Evolutionary conservation across 2,888 invertebrate genomes (phyloP).

Genomic region (Napeogenes inachia): DNA sequence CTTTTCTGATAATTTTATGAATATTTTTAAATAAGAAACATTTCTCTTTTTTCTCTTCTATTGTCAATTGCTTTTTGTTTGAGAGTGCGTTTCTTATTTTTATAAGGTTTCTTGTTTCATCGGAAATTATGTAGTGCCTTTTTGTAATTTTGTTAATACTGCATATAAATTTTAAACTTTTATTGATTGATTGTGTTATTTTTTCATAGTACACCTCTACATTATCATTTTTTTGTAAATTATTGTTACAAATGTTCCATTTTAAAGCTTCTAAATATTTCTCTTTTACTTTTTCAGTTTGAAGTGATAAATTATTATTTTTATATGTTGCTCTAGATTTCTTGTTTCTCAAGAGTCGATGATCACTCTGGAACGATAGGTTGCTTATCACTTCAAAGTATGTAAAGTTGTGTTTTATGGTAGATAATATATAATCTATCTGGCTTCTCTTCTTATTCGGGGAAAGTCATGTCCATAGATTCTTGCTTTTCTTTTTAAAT

Average conservation of each 20-base stretch:
- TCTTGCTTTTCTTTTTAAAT: constrained; percentile 26
- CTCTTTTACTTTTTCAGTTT: constrained; percentile 14
- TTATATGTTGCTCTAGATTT: constrained; percentile 19
- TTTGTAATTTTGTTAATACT: constrained; percentile 6
- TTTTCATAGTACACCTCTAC: constrained; percentile 19
- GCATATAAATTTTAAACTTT: constrained; percentile 10
- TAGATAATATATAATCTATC: constrained; percentile 19
- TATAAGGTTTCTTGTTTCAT: constrained; percentile 7
- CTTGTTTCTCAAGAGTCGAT: constrained; percentile 15
- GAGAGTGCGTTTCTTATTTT: not conserved
- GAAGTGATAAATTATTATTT: constrained; percentile 11
- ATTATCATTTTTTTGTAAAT: constrained; percentile 10
- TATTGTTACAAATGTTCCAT: not conserved
- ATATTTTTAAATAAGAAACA: constrained; percentile 16
- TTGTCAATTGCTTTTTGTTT: constrained; percentile 16
- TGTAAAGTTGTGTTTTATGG: constrained; percentile 9
- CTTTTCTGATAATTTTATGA: constrained; percentile 17
- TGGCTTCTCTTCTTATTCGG: constrained; percentile 19
- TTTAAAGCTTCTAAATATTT: constrained; percentile 12
- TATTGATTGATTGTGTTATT: constrained; percentile 12
- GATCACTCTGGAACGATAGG: constrained; percentile 20
- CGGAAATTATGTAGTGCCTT: constrained; percentile 12
- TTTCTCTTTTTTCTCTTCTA: constrained; percentile 17
- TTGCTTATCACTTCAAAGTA: constrained; percentile 10
- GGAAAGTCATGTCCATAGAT: constrained; percentile 18